Evolutionary conservation across 2,888 invertebrate genomes (phyloP).

Genomic region (Caenorhabditis sinica): DNA sequence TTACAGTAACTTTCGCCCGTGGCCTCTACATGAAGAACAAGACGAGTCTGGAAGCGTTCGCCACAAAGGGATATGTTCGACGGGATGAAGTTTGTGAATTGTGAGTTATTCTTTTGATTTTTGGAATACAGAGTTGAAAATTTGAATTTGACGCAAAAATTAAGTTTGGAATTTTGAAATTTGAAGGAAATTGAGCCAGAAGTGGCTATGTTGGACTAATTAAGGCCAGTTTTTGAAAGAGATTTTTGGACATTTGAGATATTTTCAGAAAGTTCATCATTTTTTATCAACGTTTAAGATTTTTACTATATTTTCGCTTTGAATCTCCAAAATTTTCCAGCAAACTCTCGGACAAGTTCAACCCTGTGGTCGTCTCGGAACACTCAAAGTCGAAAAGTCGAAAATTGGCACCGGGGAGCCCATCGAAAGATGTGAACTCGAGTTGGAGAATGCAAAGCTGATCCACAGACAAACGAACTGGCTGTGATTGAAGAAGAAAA

Average conservation of each 20-base stretch:
- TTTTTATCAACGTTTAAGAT: background rate
- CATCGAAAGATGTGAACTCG: slow-evolving; percentile 70
- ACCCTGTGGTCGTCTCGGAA: slow-evolving; percentile 70
- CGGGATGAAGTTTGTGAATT: slow-evolving; percentile 83
- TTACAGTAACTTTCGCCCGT: slow-evolving; percentile 74
- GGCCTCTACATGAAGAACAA: slow-evolving; percentile 77
- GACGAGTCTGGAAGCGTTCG: slow-evolving; percentile 70
- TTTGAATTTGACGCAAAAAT: background rate
- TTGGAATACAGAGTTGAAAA: background rate
- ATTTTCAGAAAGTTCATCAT: too few species aligned
- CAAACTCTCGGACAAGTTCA: slow-evolving; percentile 76
- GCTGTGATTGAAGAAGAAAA: slow-evolving; percentile 74
- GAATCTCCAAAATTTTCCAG: slow-evolving; percentile 59
- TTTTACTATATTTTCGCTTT: background rate
- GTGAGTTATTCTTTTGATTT: slow-evolving; percentile 72
- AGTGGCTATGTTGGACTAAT: too few species aligned
- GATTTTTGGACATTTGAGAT: too few species aligned
- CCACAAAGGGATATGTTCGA: slow-evolving; percentile 70
- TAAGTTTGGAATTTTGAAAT: too few species aligned
- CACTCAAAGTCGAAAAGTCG: slow-evolving; percentile 76
- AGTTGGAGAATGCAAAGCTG: slow-evolving; percentile 64
- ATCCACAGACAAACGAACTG: slow-evolving; percentile 67
- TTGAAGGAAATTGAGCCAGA: too few species aligned
- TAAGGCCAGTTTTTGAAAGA: too few species aligned
- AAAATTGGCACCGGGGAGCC: slow-evolving; percentile 73